Evolutionary conservation across 1,140 invertebrate species (phyloP).

Genomic region (Dendroctonus ponderosae): DNA sequence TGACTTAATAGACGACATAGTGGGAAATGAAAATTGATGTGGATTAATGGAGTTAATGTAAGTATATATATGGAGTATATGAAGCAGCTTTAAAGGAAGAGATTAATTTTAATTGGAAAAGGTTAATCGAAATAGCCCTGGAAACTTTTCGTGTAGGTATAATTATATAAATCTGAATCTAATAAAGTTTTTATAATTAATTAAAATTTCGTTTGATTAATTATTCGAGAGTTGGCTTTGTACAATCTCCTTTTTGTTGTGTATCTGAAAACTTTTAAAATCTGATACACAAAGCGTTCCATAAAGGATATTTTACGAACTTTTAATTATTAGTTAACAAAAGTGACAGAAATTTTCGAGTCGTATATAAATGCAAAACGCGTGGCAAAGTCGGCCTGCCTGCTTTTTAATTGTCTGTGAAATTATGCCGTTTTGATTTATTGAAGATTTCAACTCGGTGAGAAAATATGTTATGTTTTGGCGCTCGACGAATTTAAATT

Average conservation of each 20-base stretch:
- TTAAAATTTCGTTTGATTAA: constrained; percentile 23
- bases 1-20: too few relatives aligned
- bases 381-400: constrained; percentile 1
- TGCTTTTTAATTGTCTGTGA: constrained; percentile 18
- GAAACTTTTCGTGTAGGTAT: constrained; percentile 4
- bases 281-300: constrained; percentile 17
- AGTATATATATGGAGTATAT: too few relatives aligned
- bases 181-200: constrained; percentile 26
- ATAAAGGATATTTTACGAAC: constrained; percentile 15
- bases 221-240: constrained; percentile 8
- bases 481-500: constrained; percentile 13
- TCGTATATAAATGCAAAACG: constrained; percentile 12
- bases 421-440: constrained; percentile 18
- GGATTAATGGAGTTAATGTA: too few relatives aligned
- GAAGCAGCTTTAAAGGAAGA: not conserved
- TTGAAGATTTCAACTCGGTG: constrained; percentile 9
- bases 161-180: constrained; percentile 17
- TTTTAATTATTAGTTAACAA: constrained; percentile 20
- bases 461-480: constrained; percentile 5
- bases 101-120: constrained; percentile 4
- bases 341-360: constrained; percentile 16
- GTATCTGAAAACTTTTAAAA: constrained; percentile 20
- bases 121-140: not conserved
- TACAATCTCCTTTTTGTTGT: constrained; percentile 20
- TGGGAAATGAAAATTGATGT: too few relatives aligned